These are phyloP conservation scores for Gadus chalcogrammus DNA, from an alignment of 2,113 vertebrate species.

Conservation along the genomic window DNA sequence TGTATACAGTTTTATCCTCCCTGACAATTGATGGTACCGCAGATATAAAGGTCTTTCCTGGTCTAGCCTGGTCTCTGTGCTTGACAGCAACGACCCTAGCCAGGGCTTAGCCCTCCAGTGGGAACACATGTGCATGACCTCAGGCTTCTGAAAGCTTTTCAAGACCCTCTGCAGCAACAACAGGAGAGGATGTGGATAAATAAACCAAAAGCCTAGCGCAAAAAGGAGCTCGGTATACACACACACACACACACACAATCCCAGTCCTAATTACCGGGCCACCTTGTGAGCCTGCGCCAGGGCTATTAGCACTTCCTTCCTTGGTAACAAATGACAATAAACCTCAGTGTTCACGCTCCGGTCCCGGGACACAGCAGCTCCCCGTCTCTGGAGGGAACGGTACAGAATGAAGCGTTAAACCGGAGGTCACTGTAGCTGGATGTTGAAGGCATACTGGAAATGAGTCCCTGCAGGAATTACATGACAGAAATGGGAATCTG, in stretches of 20 bases:
- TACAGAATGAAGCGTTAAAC: too few relatives aligned
- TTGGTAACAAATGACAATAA: conserved; percentile 19
- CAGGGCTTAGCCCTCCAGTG: not conserved
- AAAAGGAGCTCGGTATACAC: too few relatives aligned
- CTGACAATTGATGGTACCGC: too few relatives aligned
- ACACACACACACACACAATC: not conserved
- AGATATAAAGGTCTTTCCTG: too few relatives aligned
- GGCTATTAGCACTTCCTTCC: conserved; percentile 12
- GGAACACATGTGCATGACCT: not conserved
- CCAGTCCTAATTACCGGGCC: conserved; percentile 3
- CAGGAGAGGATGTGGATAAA: conserved; percentile 30
- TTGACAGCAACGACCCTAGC: not conserved
- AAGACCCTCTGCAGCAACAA: conserved; percentile 8
- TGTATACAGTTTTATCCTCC: too few relatives aligned
- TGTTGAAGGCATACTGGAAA: too few relatives aligned
- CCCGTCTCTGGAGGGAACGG: too few relatives aligned
- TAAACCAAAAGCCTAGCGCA: not conserved
- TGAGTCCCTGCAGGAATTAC: too few relatives aligned
- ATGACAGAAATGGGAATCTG: too few relatives aligned
- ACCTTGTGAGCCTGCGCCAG: not conserved
- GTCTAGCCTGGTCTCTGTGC: too few relatives aligned
- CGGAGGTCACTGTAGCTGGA: too few relatives aligned
- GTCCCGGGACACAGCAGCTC: too few relatives aligned
- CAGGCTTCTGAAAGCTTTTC: not conserved
- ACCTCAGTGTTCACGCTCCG: not conserved